Evolutionary conservation across 53 echinoderm and acorn worm genomes (phyloP).

Genomic region (Echinometra lucunter): DNA sequence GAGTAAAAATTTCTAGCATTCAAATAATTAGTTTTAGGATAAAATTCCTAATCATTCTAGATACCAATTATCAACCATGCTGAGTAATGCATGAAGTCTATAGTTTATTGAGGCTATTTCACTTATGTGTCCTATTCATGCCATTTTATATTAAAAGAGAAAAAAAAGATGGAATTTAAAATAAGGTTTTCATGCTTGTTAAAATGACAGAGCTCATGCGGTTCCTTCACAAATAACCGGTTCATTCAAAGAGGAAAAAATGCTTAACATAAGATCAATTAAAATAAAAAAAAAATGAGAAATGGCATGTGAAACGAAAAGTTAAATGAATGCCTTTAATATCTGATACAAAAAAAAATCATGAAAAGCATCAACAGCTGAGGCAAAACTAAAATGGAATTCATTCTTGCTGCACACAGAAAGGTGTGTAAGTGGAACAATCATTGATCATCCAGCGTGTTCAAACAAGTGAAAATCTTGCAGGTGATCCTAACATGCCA

Average conservation of each 20-base stretch:
- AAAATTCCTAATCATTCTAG: not conserved
- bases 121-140: not conserved
- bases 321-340: not conserved
- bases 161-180: not conserved
- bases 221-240: not conserved
- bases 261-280: not conserved
- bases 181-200: slow-evolving; percentile 17
- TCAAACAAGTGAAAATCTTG: not conserved
- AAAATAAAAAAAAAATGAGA: not conserved
- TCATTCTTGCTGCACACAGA: slow-evolving; percentile 6
- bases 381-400: not conserved
- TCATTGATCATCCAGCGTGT: not conserved
- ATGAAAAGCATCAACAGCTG: not conserved
- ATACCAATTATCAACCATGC: not conserved
- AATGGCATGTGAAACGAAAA: not conserved
- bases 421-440: slow-evolving; percentile 25
- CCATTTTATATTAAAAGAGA: not conserved
- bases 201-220: not conserved
- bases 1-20: not conserved
- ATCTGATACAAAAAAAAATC: not conserved
- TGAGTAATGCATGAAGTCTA: not conserved
- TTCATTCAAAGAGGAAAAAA: not conserved
- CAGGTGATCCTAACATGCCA: not conserved
- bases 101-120: not conserved
- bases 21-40: not conserved